Base-by-base conservation (phyloP, 2,113 vertebrate species). In the Agelaius tricolor region DNA sequence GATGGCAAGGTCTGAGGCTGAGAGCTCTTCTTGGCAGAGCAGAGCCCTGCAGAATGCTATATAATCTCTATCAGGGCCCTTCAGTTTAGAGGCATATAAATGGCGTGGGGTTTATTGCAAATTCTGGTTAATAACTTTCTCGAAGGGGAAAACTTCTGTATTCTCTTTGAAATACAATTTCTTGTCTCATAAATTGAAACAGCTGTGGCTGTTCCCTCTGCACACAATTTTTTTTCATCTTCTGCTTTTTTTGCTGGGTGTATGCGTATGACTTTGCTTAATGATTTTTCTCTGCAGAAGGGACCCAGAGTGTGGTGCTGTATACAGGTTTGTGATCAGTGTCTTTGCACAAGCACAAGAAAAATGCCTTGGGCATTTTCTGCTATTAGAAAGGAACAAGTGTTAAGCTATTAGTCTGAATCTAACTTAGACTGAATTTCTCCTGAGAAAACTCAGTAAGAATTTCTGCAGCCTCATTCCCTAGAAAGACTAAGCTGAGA, bases 131-230 rank as follows among this genome's bases (percentile, higher is more conserved):
- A 96, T 94, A 97, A 95, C 89, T 81, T 89, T 97, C 91, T 97
- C 94, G 52, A 94, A 97, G 75, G 96, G 46, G 61, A 93, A 97
- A 94, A 93, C 89, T 94, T 92, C 92, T 85, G 86, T 84, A 74
- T 94, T 97, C 67, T 84, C 95, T 96, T 96, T 89, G 96, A 98
- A 98, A 98, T 96, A 97, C 71, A 96, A 95, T 97, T 97, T 97
- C 96, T 96, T 74, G 89, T 96, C 97, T 97, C 76, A 88, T 96
- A 96, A 97, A 96, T 94, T 97, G 97, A 97, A 97, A 97, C 87
- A 89, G 91, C 94, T 54, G 20, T 4, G n/a, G 62, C 92, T 88
- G 71, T 85, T 97, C 95, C 94, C 82, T 93, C 73, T 87, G 54
- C 91, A 46, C 81, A 67, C 41, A 69, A 14, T 6, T 54, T 92